phyloP scores from a whole-genome alignment of 2,797 vertebrate species.

The Chaetophractus vellerosus region DNA sequence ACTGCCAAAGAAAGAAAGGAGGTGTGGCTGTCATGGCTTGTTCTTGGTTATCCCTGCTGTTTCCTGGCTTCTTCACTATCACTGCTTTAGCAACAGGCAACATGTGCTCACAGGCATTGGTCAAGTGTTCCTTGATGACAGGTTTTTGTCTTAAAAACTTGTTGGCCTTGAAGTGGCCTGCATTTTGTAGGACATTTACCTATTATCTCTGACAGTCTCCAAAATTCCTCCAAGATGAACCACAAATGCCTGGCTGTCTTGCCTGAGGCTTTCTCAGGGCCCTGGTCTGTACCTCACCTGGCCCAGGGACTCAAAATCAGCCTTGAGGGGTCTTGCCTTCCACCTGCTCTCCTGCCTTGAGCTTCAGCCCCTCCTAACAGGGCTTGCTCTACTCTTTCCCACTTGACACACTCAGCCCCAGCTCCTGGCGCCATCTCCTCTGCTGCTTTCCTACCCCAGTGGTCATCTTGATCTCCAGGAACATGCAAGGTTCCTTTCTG shows the following conservation, averaged over 20 bases:
- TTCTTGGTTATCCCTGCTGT: not conserved
- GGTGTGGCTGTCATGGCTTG: not conserved
- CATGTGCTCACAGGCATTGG: not conserved
- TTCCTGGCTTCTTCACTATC: not conserved
- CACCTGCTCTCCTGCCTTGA: not conserved
- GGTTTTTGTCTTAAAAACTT: slow-evolving; percentile 14
- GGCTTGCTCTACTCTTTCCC: not conserved
- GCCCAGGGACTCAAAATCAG: not conserved
- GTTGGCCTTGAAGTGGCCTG: not conserved
- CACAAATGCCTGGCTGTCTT: not conserved
- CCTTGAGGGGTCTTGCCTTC: not conserved
- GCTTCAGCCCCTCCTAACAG: not conserved
- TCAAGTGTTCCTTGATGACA: not conserved
- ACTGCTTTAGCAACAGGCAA: not conserved
- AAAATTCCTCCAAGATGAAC: not conserved
- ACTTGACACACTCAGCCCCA: not conserved
- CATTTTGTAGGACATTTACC: slow-evolving; percentile 6
- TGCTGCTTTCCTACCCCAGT: not conserved
- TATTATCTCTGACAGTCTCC: not conserved
- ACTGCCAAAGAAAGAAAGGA: not conserved
- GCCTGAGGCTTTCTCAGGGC: not conserved
- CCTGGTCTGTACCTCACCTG: not conserved
- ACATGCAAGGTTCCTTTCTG: not conserved
- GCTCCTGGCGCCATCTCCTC: not conserved
- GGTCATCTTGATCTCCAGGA: not conserved